phyloP scores from a whole-genome alignment of 2,113 vertebrate species.

The Marmota monax region DNA sequence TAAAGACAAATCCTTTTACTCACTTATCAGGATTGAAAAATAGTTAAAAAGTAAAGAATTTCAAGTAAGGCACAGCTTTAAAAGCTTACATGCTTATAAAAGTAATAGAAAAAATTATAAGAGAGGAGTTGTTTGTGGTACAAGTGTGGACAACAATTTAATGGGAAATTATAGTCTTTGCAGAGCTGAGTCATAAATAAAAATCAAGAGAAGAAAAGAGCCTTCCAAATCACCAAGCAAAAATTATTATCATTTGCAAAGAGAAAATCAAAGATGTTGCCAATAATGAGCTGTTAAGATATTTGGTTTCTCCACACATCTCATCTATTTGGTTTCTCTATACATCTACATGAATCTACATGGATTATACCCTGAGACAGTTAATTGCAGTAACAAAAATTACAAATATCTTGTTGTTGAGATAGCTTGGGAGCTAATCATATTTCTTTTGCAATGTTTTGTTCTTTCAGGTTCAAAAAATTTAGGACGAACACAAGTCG shows the following conservation, averaged over 20 bases:
- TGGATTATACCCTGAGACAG: not conserved
- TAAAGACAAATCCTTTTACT: not conserved
- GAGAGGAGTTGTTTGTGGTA: conserved; percentile 3
- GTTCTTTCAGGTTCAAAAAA: not conserved
- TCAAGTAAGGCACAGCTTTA: not conserved
- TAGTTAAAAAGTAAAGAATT: not conserved
- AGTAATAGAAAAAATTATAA: not conserved
- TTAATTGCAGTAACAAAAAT: not conserved
- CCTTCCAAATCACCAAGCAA: conserved; percentile 32
- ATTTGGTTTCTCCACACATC: not conserved
- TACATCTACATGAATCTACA: too few species aligned
- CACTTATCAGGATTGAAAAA: not conserved
- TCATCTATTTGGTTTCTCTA: not conserved
- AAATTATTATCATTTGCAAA: conserved; percentile 46
- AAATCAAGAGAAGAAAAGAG: not conserved
- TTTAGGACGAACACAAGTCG: conserved; percentile 3
- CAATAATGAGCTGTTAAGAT: not conserved
- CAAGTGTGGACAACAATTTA: not conserved
- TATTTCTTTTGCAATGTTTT: not conserved
- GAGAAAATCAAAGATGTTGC: not conserved
- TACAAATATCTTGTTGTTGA: not conserved
- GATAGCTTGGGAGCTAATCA: not conserved
- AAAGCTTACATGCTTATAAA: not conserved
- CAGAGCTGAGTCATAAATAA: conserved; percentile 5
- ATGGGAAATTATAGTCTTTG: conserved; percentile 20